Evolutionary conservation across 2,797 vertebrate species (phyloP).

Genomic region (Myripristis jacobus): DNA sequence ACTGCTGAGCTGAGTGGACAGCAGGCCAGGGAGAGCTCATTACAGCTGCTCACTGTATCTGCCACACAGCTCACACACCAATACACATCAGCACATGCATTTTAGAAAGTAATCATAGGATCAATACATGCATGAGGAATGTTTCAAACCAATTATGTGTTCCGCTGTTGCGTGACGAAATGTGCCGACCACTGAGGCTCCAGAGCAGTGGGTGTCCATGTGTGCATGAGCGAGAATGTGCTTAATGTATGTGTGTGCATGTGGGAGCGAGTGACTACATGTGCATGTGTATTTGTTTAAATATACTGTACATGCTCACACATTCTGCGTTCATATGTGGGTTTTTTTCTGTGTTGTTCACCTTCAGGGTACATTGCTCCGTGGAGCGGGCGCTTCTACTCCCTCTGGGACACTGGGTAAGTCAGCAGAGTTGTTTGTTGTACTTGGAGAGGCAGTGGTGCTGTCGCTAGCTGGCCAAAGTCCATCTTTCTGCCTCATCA

Average conservation of each 20-base stretch:
- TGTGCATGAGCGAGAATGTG: neutral
- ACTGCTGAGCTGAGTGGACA: conserved; percentile 13
- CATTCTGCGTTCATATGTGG: conserved; percentile 1
- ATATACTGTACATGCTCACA: neutral
- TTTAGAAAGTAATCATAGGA: conserved; percentile 22
- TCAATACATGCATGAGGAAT: conserved; percentile 19
- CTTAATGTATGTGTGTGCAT: neutral
- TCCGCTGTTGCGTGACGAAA: conserved; percentile 8
- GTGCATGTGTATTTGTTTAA: conserved; percentile 25
- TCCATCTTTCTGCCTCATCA: no score
- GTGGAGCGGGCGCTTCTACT: conserved; percentile 98
- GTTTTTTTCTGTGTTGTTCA: conserved; percentile 36
- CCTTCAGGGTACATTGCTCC: conserved; percentile 95
- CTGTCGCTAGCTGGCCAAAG: no score
- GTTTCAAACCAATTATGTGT: conserved; percentile 1
- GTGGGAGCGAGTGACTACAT: neutral
- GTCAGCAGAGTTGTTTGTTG: conserved; percentile 47
- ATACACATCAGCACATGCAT: neutral
- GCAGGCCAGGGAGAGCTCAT: conserved; percentile 50
- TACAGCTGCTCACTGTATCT: conserved; percentile 36
- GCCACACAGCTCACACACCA: conserved; percentile 19
- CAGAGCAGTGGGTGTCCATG: neutral
- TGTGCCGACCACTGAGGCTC: neutral
- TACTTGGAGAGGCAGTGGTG: neutral
- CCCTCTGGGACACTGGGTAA: conserved; percentile 98